phyloP scores from a whole-genome alignment of 2,113 vertebrate genomes.

The Sinocyclocheilus rhinocerous region DNA sequence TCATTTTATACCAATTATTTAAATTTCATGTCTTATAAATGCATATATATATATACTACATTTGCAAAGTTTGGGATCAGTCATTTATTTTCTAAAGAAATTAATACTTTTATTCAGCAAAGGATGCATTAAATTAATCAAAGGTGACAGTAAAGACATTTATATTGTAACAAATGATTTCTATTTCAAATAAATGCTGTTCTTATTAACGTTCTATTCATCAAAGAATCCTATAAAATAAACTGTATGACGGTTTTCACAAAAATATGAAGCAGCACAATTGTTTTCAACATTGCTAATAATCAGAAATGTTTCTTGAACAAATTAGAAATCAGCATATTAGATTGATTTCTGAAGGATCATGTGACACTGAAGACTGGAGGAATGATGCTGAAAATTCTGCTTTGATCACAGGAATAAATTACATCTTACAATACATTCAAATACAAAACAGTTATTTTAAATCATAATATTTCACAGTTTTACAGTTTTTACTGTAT shows the following conservation, averaged over 20 bases:
- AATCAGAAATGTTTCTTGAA: background rate
- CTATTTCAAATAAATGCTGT: no score
- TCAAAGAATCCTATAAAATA: background rate
- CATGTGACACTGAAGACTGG: background rate
- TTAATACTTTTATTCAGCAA: background rate
- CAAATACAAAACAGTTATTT: background rate
- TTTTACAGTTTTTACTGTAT: background rate
- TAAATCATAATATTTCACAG: background rate
- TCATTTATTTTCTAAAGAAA: background rate
- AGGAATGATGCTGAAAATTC: background rate
- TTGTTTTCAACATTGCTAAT: background rate
- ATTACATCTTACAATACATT: background rate
- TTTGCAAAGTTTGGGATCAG: no score
- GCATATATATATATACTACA: background rate
- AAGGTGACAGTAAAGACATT: no score
- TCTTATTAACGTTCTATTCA: background rate
- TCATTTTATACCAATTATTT: no score
- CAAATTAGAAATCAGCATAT: background rate
- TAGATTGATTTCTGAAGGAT: background rate
- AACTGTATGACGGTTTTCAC: background rate
- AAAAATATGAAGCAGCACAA: background rate
- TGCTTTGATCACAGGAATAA: background rate
- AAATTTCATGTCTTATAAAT: background rate
- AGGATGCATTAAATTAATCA: no score
- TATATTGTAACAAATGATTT: no score